Conservation (phyloP, 2,888 invertebrate genomes). For the Notocelia uddmanniana region DNA sequence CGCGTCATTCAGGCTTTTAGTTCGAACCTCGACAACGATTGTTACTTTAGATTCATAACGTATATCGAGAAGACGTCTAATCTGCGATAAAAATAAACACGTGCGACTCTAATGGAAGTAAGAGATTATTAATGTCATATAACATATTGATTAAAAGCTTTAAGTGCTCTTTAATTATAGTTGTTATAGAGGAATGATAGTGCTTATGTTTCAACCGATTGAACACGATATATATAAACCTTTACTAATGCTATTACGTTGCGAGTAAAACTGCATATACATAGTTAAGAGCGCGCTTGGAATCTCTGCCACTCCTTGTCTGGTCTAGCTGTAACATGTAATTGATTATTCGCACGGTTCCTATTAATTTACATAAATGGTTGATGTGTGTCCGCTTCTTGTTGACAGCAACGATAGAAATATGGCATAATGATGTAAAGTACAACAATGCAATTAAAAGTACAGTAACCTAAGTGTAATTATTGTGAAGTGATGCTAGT, state of each 20-base stretch:
- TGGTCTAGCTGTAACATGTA: background rate
- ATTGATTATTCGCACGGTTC: background rate
- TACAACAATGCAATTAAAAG: background rate
- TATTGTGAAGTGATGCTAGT: conserved; percentile 1
- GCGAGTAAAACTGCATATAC: too few species aligned
- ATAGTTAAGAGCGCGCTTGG: background rate
- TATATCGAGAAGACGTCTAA: conserved; percentile 59
- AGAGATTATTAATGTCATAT: conserved; percentile 23
- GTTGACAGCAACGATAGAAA: background rate
- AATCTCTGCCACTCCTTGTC: background rate
- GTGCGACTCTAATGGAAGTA: conserved; percentile 22
- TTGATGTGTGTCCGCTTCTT: background rate
- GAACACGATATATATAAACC: background rate
- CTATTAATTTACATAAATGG: background rate
- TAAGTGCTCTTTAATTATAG: conserved; percentile 31
- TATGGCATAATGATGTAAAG: background rate
- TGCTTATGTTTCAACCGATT: background rate
- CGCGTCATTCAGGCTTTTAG: conserved; percentile 83
- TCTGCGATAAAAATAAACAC: conserved; percentile 45
- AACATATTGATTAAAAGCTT: conserved; percentile 24
- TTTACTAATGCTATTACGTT: conserved; percentile 9
- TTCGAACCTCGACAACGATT: conserved; percentile 78
- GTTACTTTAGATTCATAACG: conserved; percentile 76
- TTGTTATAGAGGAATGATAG: conserved; percentile 17
- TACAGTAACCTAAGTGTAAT: background rate